Evolutionary conservation across 64 coral and sea anemone species (phyloP), one percentile per base, ranked within the genome.

Genomic region (Pachyseris speciosa): DNA sequence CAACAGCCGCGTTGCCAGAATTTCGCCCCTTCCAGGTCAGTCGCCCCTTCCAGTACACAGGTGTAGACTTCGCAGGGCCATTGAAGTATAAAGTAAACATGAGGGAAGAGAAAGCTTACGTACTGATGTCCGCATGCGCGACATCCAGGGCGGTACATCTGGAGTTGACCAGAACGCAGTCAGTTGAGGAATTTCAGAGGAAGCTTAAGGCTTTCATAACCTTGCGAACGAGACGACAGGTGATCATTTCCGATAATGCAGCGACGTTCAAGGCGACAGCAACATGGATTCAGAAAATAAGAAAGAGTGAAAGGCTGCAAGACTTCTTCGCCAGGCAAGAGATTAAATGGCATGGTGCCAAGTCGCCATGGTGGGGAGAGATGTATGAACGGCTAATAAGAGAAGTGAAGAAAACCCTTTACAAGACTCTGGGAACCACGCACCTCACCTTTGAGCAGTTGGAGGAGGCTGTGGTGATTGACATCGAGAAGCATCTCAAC

Each of bases 401-500:
- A 29, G 89, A 91, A 38, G 55, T 94, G 20, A 94, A 94, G 85
- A 89, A 72, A 44, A 89, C 93, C 9, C 67, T 94, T 38, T 94
- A 94, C 86, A 94, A 94, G 69, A 94, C 86, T 51, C 61, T 94
- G 52, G 92, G 86, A 37, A 94, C 49, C 74, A 25, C 77, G 26
- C 78, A 51, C 43, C 39, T 94, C 27, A 19, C 34, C 19, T 84
- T 74, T 66, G 65, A 88, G 41, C 86, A 95, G 61, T 36, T 95
- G 40, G 81, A 64, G 61, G 70, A 64, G 61, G 70, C 64, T 41
- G 61, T 96, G 0, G 67, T 92, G 9, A 89, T 96, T 55, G 94
- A 96, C 36, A 88, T 91, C 40, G 89, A 92, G 59, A 64, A 88
- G 83, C 75, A 92, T 67, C 68, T 96, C 12, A 96, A 96, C 45